phyloP scores from a whole-genome alignment of 2,797 vertebrate genomes.

The Micromesistius poutassou region DNA sequence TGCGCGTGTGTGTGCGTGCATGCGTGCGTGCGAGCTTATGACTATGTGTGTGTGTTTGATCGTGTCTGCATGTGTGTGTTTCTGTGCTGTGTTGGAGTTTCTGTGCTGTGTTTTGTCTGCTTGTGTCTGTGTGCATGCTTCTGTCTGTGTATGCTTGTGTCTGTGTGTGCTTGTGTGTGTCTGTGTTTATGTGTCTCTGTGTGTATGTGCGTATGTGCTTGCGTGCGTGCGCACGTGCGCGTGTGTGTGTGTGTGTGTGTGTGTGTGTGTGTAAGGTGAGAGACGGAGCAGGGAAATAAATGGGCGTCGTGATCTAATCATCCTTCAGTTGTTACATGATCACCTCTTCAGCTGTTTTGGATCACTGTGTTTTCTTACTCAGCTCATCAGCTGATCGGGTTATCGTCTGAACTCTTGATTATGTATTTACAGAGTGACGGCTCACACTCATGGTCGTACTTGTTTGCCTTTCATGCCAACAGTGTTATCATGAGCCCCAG shows the following conservation, averaged over 20 bases:
- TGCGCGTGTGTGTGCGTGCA: too few relatives aligned
- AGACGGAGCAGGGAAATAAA: not conserved
- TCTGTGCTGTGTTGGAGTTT: too few relatives aligned
- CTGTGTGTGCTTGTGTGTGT: not conserved
- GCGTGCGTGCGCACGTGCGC: too few relatives aligned
- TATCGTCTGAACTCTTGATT: not conserved
- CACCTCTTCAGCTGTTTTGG: not conserved
- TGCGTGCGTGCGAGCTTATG: too few relatives aligned
- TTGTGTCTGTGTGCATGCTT: too few relatives aligned
- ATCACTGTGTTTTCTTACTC: slow-evolving; percentile 1
- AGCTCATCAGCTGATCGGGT: not conserved
- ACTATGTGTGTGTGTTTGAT: not conserved
- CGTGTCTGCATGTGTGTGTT: too few relatives aligned
- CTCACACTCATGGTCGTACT: not conserved
- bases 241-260: not conserved
- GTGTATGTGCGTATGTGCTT: too few relatives aligned
- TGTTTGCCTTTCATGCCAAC: not conserved
- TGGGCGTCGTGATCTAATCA: not conserved
- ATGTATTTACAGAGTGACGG: not conserved
- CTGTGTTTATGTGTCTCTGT: not conserved
- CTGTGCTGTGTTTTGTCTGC: too few relatives aligned
- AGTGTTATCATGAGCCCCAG: not conserved
- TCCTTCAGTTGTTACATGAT: not conserved
- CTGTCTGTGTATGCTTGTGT: too few relatives aligned
- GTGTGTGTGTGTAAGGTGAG: not conserved